These are phyloP conservation scores for Rhagophthalmus giganteus DNA, from an alignment of 2,888 invertebrate genomes.

Conservation along the genomic window DNA sequence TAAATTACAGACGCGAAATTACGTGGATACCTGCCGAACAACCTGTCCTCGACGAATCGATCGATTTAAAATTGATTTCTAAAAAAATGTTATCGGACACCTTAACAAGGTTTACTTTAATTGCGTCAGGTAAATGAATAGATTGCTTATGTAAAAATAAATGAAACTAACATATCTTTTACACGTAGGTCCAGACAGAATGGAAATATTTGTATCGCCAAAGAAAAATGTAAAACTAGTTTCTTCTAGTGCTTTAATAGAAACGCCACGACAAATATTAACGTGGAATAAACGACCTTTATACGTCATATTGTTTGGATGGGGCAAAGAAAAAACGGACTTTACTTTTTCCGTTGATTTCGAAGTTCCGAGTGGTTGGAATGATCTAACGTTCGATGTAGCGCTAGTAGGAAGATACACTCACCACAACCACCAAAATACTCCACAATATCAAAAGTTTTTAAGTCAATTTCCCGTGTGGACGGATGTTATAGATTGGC, in stretches of 20 bases:
- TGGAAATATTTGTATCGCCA: conserved; percentile 65
- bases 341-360: conserved; percentile 45
- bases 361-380: conserved; percentile 37
- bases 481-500: conserved; percentile 6
- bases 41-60: conserved; percentile 42
- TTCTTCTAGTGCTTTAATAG: conserved; percentile 60
- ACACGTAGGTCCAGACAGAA: conserved; percentile 65
- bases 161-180: conserved; percentile 27
- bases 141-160: not conserved
- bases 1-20: conserved; percentile 42
- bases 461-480: conserved; percentile 37
- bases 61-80: conserved; percentile 37
- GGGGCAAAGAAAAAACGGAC: conserved; percentile 40
- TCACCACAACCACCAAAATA: conserved; percentile 54
- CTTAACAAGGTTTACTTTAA: conserved; percentile 55
- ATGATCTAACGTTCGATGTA: conserved; percentile 47
- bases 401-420: conserved; percentile 56
- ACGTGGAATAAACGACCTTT: conserved; percentile 41
- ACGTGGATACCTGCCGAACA: conserved; percentile 47
- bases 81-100: conserved; percentile 49
- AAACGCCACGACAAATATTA: conserved; percentile 26
- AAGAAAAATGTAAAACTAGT: conserved; percentile 57
- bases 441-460: conserved; percentile 54
- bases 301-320: conserved; percentile 44
- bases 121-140: conserved; percentile 53